A percentile compares a stretch with the other conserved stretches of the same genome.
Conservation (phyloP, 2,113 vertebrate species). For the Syngnathus scovelli region DNA sequence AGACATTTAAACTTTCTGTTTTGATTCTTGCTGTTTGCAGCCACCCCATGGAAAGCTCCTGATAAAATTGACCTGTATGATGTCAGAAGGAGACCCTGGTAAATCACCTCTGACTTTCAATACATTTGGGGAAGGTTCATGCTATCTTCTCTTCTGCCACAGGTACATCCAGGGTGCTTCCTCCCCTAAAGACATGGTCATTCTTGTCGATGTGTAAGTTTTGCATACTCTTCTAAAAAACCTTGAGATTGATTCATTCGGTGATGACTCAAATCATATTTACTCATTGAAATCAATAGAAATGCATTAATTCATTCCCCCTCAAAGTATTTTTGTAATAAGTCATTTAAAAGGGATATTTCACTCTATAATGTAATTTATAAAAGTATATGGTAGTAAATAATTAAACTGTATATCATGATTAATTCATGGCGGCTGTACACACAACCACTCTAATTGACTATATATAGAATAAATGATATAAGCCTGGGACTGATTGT, state of each 20-base stretch:
- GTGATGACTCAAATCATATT: not conserved
- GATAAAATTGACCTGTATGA: conserved; percentile 98
- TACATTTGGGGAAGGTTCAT: not conserved
- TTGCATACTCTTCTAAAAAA: not conserved
- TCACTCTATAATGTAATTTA: too few species aligned
- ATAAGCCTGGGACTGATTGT: too few species aligned
- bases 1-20: not conserved
- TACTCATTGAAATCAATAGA: not conserved
- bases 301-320: not conserved
- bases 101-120: conserved; percentile 6
- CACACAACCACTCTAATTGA: too few species aligned
- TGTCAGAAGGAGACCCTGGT: conserved; percentile 94
- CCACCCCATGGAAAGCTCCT: conserved; percentile 89
- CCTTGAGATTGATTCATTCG: not conserved
- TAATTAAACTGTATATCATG: too few species aligned
- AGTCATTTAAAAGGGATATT: too few species aligned
- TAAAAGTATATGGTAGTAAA: too few species aligned
- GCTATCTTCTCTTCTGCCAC: conserved; percentile 22
- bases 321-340: not conserved
- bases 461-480: too few species aligned
- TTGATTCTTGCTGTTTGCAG: conserved; percentile 54
- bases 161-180: conserved; percentile 99
- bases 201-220: conserved; percentile 98
- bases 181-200: conserved; percentile 98
- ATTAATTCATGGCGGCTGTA: too few species aligned